Conservation (phyloP, 2,797 vertebrate genomes). For the Myotis pilosus region DNA sequence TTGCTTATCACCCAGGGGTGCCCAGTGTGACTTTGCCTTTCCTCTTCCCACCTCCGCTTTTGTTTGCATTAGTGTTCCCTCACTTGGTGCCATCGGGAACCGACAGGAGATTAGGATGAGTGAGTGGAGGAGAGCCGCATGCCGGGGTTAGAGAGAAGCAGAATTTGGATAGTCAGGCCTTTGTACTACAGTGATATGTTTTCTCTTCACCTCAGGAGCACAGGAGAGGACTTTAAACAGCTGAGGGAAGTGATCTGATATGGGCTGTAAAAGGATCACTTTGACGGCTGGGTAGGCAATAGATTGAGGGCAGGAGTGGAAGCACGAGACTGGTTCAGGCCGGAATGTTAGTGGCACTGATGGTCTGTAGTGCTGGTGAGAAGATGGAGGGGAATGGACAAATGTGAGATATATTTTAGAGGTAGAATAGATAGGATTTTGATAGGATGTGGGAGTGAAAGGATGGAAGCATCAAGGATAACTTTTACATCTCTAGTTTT, state of each 20-base stretch:
- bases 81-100: not conserved
- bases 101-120: accelerated
- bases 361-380: not conserved
- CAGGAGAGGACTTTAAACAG: not conserved
- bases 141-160: not conserved
- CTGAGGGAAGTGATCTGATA: not conserved
- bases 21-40: not conserved
- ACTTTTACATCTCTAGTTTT: not conserved
- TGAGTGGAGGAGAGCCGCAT: not conserved
- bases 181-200: not conserved
- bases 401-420: not conserved
- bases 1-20: not conserved
- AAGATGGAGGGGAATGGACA: not conserved
- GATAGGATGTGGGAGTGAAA: not conserved
- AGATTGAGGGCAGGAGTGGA: not conserved
- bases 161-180: not conserved
- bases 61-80: not conserved
- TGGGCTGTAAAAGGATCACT: not conserved
- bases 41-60: not conserved
- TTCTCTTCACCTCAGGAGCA: not conserved
- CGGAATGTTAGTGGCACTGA: not conserved
- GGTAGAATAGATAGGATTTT: not conserved
- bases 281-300: not conserved
- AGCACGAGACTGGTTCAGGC: not conserved
- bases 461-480: not conserved